phyloP scores from a whole-genome alignment of 2,113 vertebrate species.

The Aramus guarauna region DNA sequence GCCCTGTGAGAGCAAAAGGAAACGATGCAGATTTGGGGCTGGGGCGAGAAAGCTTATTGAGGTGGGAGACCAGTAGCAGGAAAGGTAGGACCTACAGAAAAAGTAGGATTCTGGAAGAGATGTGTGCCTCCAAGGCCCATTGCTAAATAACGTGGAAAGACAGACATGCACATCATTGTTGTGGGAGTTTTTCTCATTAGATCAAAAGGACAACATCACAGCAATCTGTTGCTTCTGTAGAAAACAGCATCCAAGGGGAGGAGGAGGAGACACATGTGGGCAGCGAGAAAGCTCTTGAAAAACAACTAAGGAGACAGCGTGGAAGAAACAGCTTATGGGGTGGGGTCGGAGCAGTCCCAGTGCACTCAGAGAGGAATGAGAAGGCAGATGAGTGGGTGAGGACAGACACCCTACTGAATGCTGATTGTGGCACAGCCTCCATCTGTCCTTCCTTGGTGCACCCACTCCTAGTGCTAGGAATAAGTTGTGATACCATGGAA shows the following conservation, averaged over 20 bases:
- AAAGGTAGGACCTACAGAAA: neutral
- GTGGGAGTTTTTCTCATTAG: conserved; percentile 58
- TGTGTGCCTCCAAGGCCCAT: neutral
- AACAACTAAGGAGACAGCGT: conserved; percentile 41
- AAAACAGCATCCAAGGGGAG: conserved; percentile 18
- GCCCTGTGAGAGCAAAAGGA: neutral
- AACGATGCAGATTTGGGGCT: neutral
- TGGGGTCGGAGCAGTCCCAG: conserved; percentile 47
- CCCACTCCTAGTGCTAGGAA: conserved; percentile 49
- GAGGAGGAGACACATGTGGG: conserved; percentile 58
- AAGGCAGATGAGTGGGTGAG: conserved; percentile 52
- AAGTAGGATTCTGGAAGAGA: neutral
- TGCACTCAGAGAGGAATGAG: conserved; percentile 44
- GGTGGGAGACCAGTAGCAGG: neutral
- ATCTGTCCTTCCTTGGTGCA: conserved; percentile 58
- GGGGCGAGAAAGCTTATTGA: neutral
- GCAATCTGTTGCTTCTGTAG: conserved; percentile 41
- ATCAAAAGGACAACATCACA: conserved; percentile 51
- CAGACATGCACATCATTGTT: conserved; percentile 24
- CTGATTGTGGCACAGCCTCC: conserved; percentile 44
- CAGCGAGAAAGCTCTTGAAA: conserved; percentile 53
- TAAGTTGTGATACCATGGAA: conserved; percentile 34
- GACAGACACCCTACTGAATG: conserved; percentile 38
- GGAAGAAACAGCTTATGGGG: conserved; percentile 36
- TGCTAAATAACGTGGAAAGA: neutral